Conservation (phyloP, 1,140 invertebrate species). For the Caenorhabditis elegans region WBcel235 BX284605.5:9424501-9425000, state of each 20-base stretch:
- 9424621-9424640: background rate
- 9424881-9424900: background rate
- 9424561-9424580: slow-evolving; percentile 27
- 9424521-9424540: background rate
- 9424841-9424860: background rate
- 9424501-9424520: too few relatives aligned
- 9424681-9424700: background rate
- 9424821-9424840: background rate
- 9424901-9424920: background rate
- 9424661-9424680: background rate
- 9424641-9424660: background rate
- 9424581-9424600: slow-evolving; percentile 6
- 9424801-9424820: background rate
- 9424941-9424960: background rate
- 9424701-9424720: slow-evolving; percentile 25
- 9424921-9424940: slow-evolving; percentile 6
- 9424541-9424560: slow-evolving; percentile 7
- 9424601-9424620: slow-evolving; percentile 2
- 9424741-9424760: slow-evolving; percentile 19
- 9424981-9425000: background rate
- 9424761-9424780: background rate
- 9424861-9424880: background rate
- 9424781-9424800: background rate
- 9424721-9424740: background rate
- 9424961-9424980: background rate